Percentiles rank a stretch among this genome's conserved stretches.
Conservation (phyloP, 2,797 vertebrate genomes). For the Borostomias antarcticus region DNA sequence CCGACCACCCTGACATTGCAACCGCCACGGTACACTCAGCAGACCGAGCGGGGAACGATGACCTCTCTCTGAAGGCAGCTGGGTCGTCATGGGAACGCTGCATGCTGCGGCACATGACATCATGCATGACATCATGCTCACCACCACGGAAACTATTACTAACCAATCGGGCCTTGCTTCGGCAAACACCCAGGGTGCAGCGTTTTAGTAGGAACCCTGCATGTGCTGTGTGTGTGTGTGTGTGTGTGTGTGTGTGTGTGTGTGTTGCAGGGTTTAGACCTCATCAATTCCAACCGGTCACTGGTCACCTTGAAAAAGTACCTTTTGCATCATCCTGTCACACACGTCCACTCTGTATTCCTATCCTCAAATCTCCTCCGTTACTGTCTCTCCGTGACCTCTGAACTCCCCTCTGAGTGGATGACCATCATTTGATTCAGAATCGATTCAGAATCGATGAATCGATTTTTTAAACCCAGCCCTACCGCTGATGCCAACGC, state of each 20-base stretch:
- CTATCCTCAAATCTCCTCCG: too few species aligned
- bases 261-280: background rate
- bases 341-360: too few species aligned
- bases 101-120: too few species aligned
- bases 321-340: too few species aligned
- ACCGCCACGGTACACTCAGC: background rate
- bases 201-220: slow-evolving; percentile 1
- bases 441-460: too few species aligned
- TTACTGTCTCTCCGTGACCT: too few species aligned
- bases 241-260: background rate
- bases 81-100: background rate
- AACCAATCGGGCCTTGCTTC: background rate
- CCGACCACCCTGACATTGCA: background rate
- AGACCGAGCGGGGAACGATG: background rate
- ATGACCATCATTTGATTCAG: too few species aligned
- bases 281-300: background rate
- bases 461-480: too few species aligned
- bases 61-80: background rate
- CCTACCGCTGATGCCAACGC: too few species aligned
- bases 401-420: too few species aligned
- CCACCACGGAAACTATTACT: background rate
- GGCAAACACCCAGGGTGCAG: background rate
- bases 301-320: too few species aligned
- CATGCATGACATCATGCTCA: background rate
- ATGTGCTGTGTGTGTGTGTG: background rate